Evolutionary conservation across 2,797 vertebrate species (phyloP), one percentile per base, ranked within the genome.

Genomic region (Ateles fusciceps): DNA sequence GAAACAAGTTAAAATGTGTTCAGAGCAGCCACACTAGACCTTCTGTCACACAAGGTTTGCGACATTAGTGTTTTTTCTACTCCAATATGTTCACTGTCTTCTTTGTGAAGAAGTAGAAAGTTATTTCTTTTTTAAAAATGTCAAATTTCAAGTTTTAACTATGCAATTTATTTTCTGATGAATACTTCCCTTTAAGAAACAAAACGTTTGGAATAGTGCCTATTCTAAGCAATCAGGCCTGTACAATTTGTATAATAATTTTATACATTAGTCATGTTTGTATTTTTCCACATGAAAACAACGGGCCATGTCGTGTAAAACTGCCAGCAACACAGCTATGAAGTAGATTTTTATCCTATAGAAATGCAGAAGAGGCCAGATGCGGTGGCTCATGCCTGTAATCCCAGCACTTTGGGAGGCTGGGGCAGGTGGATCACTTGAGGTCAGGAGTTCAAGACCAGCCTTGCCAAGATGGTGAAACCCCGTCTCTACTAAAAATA

Each of bases 141-240:
- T 81, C 86, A 61, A 33, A 79, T 64, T 94, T 97, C 84, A 81
- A 57, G 15, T 87, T 97, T 61, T 93, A 59, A 97, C 50, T 61
- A 17, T 87, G 28, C 15, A 50, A 30, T 72, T 95, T 93, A 59
- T 52, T 95, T 95, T 92, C 71, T 75, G 59, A 78, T 94, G 33
- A 86, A 21, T 86, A 28, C 2, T 84, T 96, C 13, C 39, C 74
- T 95, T 89, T 83, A n/a, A 71, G 59, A 57, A 93, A 39, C 39
- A 94, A 57, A 94, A 75, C 42, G n/a, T 87, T 52, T 75, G 12
- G n/a, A 10, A 46, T 74, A 15, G 5, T 76, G 14, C 46, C 85
- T 75, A 80, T 55, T 96, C 13, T 21, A 92, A 89, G 28, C 12
- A 95, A 95, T 39, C 57, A 89, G 79, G 42, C 33, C 17, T 52